Base-by-base conservation (phyloP, 2,113 vertebrate genomes). In the Elgaria multicarinata region DNA sequence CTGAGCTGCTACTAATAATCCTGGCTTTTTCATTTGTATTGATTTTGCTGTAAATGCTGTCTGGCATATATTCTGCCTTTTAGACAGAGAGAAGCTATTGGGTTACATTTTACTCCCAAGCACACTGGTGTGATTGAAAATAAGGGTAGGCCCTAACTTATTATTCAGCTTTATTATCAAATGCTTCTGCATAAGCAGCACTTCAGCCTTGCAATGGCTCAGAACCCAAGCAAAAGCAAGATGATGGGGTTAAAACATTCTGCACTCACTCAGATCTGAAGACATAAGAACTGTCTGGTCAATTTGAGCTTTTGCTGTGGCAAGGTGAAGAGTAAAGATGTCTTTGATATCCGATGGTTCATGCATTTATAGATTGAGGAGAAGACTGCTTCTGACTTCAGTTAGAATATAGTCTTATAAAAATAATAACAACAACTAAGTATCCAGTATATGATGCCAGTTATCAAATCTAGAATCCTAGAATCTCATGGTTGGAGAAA, bases 41-140 rank as follows among this genome's bases (percentile, higher is more conserved):
- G 92, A 93, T 95, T 95, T 92, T 92, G 28, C 36, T 87, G 44
- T 83, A 93, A 92, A 86, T 87, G 76, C 58, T 91, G 76, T 79
- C 86, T 91, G 42, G 67, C 82, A 66, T 69, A 83, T 85, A 86
- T 83, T 93, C 89, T 92, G 78, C 53, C 69, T 90, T 88, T 92
- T 39, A 75, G 77, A 3, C 91, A 93, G 93, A 83, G 80, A 89
- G 50, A 85, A 96, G 90, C 91, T 42, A 36, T 94, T 74, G 31
- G 78, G 87, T 75, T 89, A 79, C 91, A 93, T 94, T 87, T 74
- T 88, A 36, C 79, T 85, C 75, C 71, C 89, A 93, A 88, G 89
- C 74, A 75, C 1, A 78, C 44, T n/a, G 22, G 64, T 75, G 36
- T 44, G 87, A 88, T 3, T 88, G 77, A 90, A 89, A 92, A 87